Evolutionary conservation across 2,113 vertebrate species (phyloP), one percentile per base, ranked within the genome.

Genomic region (Cricetomys ansorgei): DNA sequence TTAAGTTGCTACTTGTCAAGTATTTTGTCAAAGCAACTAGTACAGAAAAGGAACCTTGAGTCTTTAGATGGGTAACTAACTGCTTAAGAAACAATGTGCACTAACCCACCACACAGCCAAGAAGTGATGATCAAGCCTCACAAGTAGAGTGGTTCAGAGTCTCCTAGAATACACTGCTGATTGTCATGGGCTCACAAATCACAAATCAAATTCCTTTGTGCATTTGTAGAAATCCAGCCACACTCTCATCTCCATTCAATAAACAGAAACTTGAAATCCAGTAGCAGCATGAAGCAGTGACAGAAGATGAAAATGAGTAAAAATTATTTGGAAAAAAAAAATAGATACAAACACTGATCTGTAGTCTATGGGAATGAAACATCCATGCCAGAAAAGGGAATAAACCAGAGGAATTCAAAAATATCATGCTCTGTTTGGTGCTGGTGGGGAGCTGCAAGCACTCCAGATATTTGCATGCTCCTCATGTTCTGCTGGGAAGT

Each of bases 231-330:
- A 94, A 89, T 80, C 50, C 57, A 45, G 91, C 67, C 80, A 34
- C 48, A 79, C 0, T 2, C 25, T 93, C 64, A 31, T 69, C 64
- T n/a, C 21, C 43, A 65, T 55, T 87, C 92, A 94, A 48, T 81
- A 92, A 98, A 88, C 79, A 92, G 81, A 89, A 96, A 83, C 53
- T 96, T 77, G 86, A 88, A 76, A 92, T 76, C 64, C 87, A 94
- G 57, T 29, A 27, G 57, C 91, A 94, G 72, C 43, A 59, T 72
- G 50, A 89, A 87, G 89, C 77, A 83, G n/a, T 87, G 73, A 87
- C 89, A 95, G 87, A 70, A 79, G 81, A 83, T 85, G 43, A 92
- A 96, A 50, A 34, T 8, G 23, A 84, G 75, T 72, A 91, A 96
- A 92, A 97, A 65, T 88, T 45, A 93, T 77, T 83, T 84, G 29